Conservation (phyloP, 1,140 invertebrate species). For the Littorina saxatilis region DNA sequence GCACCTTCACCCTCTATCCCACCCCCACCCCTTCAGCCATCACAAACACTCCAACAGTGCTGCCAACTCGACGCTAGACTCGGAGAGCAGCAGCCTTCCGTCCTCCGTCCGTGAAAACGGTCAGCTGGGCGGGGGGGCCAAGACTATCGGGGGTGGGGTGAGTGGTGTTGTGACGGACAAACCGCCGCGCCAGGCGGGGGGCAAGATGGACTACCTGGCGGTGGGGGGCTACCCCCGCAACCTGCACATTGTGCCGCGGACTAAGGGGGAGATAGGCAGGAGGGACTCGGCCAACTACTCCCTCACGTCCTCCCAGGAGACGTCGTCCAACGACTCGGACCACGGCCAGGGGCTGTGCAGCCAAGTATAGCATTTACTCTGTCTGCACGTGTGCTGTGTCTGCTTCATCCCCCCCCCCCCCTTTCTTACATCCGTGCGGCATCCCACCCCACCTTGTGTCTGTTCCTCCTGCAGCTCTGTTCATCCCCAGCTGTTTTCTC, state of each 20-base stretch:
- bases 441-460: not conserved
- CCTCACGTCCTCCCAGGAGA: conserved; percentile 65
- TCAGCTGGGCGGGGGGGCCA: not conserved
- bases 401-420: not conserved
- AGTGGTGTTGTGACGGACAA: not conserved
- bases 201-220: conserved; percentile 34
- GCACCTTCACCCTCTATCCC: not conserved
- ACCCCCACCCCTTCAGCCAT: not conserved
- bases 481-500: not conserved
- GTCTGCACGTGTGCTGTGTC: not conserved
- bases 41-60: conserved; percentile 19
- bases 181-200: not conserved
- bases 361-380: conserved; percentile 55
- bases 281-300: conserved; percentile 68
- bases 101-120: conserved; percentile 37
- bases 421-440: not conserved
- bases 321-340: conserved; percentile 66
- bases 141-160: not conserved
- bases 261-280: conserved; percentile 54
- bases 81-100: conserved; percentile 28
- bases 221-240: conserved; percentile 40
- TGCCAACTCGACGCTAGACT: conserved; percentile 13
- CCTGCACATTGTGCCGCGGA: conserved; percentile 43
- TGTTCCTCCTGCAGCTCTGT: not conserved
- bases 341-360: conserved; percentile 61